phyloP scores from a whole-genome alignment of 2,797 vertebrate species.

The Platyrinchus mystaceus region DNA sequence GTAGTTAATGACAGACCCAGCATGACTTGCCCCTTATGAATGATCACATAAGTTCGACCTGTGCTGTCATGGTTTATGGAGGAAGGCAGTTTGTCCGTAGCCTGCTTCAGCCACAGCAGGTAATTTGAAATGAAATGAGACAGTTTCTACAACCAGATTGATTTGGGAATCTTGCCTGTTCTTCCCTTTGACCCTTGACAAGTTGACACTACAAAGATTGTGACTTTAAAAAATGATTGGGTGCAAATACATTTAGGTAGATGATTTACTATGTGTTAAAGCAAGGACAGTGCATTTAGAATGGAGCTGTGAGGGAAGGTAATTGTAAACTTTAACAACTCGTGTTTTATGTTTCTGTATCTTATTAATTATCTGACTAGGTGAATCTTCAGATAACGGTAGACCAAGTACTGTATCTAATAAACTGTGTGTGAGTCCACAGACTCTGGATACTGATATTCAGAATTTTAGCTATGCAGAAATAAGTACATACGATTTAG shows the following conservation, averaged over 20 bases:
- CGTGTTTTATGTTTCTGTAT: conserved; percentile 69
- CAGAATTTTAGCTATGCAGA: background rate
- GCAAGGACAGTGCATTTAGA: conserved; percentile 74
- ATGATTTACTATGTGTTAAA: conserved; percentile 88
- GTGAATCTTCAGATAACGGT: conserved; percentile 40
- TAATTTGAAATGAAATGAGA: conserved; percentile 90
- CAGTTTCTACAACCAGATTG: conserved; percentile 90
- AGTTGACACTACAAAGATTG: conserved; percentile 87
- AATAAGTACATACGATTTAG: background rate
- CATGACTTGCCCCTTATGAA: conserved; percentile 81
- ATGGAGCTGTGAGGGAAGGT: conserved; percentile 64
- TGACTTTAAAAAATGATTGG: conserved; percentile 88
- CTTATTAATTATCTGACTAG: conserved; percentile 74
- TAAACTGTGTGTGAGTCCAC: background rate
- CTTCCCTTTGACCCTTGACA: conserved; percentile 90
- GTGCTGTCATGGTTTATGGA: conserved; percentile 89
- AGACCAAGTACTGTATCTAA: background rate
- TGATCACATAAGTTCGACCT: conserved; percentile 84
- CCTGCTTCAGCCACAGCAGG: conserved; percentile 78
- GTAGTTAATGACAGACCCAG: conserved; percentile 87
- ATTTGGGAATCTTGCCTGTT: conserved; percentile 86
- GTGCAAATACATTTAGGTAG: conserved; percentile 79
- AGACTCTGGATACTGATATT: background rate
- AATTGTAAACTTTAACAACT: conserved; percentile 73
- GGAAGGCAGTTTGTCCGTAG: conserved; percentile 82